Conservation (phyloP, 2,113 vertebrate genomes). For the Alethe castanea region DNA sequence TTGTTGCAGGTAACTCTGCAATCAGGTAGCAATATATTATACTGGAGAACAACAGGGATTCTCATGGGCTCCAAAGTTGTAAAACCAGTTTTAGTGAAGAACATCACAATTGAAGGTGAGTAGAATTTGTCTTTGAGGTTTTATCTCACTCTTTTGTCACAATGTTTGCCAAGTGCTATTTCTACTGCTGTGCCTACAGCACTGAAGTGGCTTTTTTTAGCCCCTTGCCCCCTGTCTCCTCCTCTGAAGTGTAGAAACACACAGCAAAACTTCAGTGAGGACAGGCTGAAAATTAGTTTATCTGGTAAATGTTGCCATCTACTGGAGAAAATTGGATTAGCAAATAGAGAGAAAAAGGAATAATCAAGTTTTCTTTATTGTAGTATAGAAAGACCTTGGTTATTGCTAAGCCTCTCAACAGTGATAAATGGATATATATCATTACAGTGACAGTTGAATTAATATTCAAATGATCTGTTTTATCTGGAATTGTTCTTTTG, state of each 20-base stretch:
- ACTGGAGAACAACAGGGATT: conserved; percentile 95
- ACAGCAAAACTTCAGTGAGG: background rate
- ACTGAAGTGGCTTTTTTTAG: background rate
- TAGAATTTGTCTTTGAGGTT: background rate
- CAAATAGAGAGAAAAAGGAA: background rate
- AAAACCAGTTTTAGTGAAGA: conserved; percentile 94
- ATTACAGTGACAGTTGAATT: background rate
- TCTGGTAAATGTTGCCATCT: conserved; percentile 40
- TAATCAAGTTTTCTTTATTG: background rate
- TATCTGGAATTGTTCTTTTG: background rate
- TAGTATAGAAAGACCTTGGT: background rate
- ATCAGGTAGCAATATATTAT: conserved; percentile 93
- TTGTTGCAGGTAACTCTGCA: conserved; percentile 87
- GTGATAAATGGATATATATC: background rate
- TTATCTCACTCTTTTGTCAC: background rate
- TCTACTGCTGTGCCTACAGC: background rate
- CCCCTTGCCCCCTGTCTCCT: background rate
- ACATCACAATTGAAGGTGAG: conserved; percentile 93
- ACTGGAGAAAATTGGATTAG: conserved; percentile 18
- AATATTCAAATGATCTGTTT: background rate
- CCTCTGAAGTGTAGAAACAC: background rate
- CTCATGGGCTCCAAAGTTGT: conserved; percentile 86
- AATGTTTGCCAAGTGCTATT: background rate
- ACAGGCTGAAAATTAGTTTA: background rate
- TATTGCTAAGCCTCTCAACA: background rate